Evolutionary conservation across 2,113 vertebrate genomes (phyloP), one percentile per base, ranked within the genome.

Genomic region (Pristiophorus japonicus): DNA sequence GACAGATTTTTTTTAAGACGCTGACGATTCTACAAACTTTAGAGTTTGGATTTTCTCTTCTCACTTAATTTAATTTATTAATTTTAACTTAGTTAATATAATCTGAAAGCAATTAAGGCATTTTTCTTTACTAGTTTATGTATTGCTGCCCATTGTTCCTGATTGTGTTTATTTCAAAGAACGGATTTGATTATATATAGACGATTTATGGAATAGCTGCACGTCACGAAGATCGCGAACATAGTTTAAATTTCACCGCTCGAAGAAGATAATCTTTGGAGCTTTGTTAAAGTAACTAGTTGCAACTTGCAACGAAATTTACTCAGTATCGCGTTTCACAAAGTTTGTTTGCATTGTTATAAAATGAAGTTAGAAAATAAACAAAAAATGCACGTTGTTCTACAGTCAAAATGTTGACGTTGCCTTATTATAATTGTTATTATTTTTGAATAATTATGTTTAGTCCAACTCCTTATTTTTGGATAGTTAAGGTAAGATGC

Each of bases 251-350:
- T 62, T 92, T 92, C 55, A 92, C 5, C 62, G 59, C 59, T 63
- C 16, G 14, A 38, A 92, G 59, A 65, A 92, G 34, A 65, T 63
- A 34, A 65, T 92, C 59, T 38, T 45, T n/a, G 18, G 7, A 92
- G 88, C 18, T 65, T 92, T n/a, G 30, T 62, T 92, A 51, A 24
- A 59, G 59, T 24, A 92, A n/a, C 88, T 20, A 27, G 55, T 59
- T 81, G 78, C 38, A 81, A 81, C 38, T 88, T 65, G 55, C 20
- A 94, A 94, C 93, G 42, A 51, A 70, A 94, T 94, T 30, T 67
- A 70, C 63, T 65, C 92, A 94, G 92, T 65, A 34, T 94, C 65
- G 47, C 38, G 45, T 94, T 24, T 70, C 65, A 34, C 22, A 24
- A 22, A 66, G 59, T 65, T 59, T 34, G n/a, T 94, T 94, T 94